Conservation (phyloP, 2,113 vertebrate genomes). For the Callithrix jacchus region DNA sequence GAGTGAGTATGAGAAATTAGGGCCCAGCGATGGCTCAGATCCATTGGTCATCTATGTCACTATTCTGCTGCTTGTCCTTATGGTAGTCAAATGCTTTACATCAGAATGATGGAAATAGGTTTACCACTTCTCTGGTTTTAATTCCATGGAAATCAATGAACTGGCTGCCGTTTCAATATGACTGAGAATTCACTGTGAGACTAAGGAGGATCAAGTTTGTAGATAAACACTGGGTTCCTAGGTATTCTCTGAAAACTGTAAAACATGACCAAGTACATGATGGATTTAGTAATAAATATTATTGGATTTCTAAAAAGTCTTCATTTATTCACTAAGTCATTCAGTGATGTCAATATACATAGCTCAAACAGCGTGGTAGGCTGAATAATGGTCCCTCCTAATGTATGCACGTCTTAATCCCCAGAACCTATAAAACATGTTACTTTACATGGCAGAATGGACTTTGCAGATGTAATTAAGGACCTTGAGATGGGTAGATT, state of each 20-base stretch:
- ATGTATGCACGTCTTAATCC: neutral
- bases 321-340: neutral
- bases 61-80: neutral
- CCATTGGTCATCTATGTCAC: accelerated
- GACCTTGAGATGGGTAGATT: neutral
- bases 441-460: neutral
- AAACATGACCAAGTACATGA: neutral
- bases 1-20: neutral
- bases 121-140: neutral
- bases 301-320: neutral
- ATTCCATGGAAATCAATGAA: neutral
- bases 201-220: neutral
- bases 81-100: neutral
- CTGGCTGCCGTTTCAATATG: neutral
- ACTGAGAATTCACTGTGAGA: conserved; percentile 18
- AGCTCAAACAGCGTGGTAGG: neutral
- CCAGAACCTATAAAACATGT: neutral
- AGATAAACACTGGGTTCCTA: conserved; percentile 17
- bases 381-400: neutral
- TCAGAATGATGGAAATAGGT: neutral
- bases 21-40: neutral
- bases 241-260: neutral
- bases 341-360: neutral
- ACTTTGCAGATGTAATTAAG: neutral
- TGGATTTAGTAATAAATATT: conserved; percentile 5